Evolutionary conservation across 35 echinoderm and acorn worm genomes (phyloP), one percentile per base, ranked within the genome.

Genomic region (Ophioderma brevispina): DNA sequence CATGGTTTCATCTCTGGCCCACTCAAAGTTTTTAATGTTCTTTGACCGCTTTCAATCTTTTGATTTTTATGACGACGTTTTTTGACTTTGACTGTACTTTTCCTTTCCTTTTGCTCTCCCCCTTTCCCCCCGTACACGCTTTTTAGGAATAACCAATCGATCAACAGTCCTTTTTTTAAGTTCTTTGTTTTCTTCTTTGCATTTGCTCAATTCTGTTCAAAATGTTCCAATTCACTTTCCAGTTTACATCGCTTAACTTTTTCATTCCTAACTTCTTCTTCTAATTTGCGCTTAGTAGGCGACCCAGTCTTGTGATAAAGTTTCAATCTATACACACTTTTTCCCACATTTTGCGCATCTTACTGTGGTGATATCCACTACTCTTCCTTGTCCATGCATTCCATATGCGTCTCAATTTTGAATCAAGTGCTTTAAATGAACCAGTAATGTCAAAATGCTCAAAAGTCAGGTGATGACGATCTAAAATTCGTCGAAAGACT

Each of bases 91-190:
- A 46, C 41, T 46, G 17, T 46, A 46, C 41, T 46, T 17, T 46
- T 46, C 41, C 41, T 46, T 46, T 17, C 41, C 41, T 46, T 46
- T 46, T 46, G 41, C 4, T 17, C 41, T 46, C 41, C 41, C 41
- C 41, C 41, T 46, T 46, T 46, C 5, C 17, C 41, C 41, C 41
- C 17, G 41, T 46, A 46, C 4, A 8, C 41, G 41, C 41, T 46
- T 46, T 46, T 46, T 46, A 8, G 41, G 41, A 17, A 46, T 46
- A 8, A 17, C 17, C 37, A 87, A 87, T 81, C 84, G 87, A 5
- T 92, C 83, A 38, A 87, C 38, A n/a, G 52, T 80, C 33, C 92
- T 88, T 76, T 93, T 88, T 76, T 93, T 13, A 39, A 82, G 52
- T 93, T 93, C 92, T 35, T 15, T 35, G 19, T 39, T 84, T 37